phyloP scores from a whole-genome alignment of 2,797 vertebrate genomes.

The Cryptoblepharus egeriae region DNA sequence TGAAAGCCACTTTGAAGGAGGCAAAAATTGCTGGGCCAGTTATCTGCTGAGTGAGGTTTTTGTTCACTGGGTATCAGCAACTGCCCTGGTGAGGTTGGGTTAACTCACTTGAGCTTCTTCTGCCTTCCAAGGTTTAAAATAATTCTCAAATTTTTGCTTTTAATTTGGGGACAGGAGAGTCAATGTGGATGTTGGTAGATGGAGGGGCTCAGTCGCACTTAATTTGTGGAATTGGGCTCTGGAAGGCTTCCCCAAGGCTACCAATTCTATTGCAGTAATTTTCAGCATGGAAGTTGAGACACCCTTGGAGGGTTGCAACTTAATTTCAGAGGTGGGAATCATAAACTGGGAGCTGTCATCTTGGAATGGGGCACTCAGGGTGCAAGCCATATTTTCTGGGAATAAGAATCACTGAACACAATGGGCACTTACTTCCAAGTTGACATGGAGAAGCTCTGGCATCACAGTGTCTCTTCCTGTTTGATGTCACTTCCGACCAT shows the following conservation, averaged over 20 bases:
- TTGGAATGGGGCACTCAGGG: too few species aligned
- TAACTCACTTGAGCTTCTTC: constrained; percentile 12
- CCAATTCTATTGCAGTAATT: too few species aligned
- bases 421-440: too few species aligned
- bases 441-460: too few species aligned
- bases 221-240: not conserved
- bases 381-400: too few species aligned
- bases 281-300: too few species aligned
- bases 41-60: constrained; percentile 43
- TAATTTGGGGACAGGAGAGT: not conserved
- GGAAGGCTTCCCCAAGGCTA: not conserved
- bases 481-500: too few species aligned
- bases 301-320: too few species aligned
- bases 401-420: too few species aligned
- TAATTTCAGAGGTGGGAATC: too few species aligned
- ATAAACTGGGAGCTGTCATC: too few species aligned
- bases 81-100: not conserved
- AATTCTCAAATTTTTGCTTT: not conserved
- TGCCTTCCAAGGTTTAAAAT: not conserved
- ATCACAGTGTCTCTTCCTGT: too few species aligned
- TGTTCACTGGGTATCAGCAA: constrained; percentile 15
- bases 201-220: not conserved
- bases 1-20: constrained; percentile 34
- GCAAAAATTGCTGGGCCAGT: constrained; percentile 35
- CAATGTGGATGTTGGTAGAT: not conserved